Evolutionary conservation across 1,140 invertebrate genomes (phyloP).

Genomic region (honey bee (Apis mellifera)): DNA sequence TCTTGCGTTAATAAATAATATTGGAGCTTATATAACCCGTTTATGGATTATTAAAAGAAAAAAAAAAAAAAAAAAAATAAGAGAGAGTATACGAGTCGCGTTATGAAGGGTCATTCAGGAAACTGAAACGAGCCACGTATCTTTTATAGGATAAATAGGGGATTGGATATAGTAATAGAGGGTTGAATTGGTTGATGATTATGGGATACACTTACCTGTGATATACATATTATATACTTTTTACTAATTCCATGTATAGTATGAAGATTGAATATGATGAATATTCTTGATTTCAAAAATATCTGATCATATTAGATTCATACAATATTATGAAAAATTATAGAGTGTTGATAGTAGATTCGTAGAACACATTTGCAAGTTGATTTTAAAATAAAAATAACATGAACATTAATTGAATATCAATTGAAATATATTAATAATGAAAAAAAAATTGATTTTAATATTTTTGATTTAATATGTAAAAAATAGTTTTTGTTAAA

Average conservation of each 20-base stretch:
- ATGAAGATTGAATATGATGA: neutral
- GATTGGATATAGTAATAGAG: neutral
- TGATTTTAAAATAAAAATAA: no score
- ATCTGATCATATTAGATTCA: no score
- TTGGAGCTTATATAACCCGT: neutral
- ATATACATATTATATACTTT: neutral
- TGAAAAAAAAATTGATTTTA: no score
- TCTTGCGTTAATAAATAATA: constrained; percentile 30
- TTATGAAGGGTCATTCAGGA: neutral
- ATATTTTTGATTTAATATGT: no score
- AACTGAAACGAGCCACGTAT: neutral
- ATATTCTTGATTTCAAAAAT: no score
- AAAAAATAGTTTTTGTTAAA: no score
- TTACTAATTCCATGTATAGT: neutral
- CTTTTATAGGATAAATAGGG: neutral
- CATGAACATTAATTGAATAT: no score
- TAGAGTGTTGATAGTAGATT: no score
- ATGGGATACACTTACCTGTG: neutral
- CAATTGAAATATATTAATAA: no score
- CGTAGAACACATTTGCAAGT: no score
- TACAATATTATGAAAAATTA: no score
- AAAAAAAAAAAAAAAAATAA: neutral
- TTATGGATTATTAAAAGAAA: constrained; percentile 29
- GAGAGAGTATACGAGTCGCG: neutral
- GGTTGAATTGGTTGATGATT: neutral